Conservation (phyloP, 2,113 vertebrate species). For the Ondatra zibethicus region DNA sequence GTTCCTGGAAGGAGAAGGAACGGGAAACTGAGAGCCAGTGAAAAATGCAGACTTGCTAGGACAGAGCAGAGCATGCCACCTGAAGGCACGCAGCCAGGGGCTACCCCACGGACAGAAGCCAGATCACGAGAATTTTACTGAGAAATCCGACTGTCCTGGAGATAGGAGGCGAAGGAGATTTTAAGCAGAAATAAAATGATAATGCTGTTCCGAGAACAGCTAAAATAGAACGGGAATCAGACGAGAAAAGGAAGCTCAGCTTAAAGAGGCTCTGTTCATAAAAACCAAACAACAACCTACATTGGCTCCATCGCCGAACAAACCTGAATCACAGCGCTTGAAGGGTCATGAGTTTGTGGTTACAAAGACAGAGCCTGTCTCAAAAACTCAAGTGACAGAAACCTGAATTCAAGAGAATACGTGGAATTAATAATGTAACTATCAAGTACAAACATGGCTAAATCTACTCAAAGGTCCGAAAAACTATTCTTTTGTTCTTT, state of each 20-base stretch:
- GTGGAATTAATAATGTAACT: constrained; percentile 14
- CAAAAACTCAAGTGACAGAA: not conserved
- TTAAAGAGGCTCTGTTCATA: not conserved
- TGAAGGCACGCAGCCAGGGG: not conserved
- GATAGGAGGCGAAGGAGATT: not conserved
- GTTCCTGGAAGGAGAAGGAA: not conserved
- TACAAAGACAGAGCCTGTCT: not conserved
- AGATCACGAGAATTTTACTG: not conserved
- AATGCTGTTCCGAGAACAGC: not conserved
- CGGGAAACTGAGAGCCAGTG: not conserved
- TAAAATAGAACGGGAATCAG: constrained; percentile 29
- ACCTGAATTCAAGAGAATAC: constrained; percentile 3
- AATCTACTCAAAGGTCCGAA: not conserved
- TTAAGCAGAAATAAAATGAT: constrained; percentile 42
- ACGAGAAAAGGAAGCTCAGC: constrained; percentile 41
- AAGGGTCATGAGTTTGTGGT: not conserved
- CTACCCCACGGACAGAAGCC: not conserved
- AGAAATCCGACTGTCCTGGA: not conserved
- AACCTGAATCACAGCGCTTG: too few species aligned
- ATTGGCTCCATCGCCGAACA: not conserved
- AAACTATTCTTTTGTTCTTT: constrained; percentile 22
- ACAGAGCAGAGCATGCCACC: not conserved
- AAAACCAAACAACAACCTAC: not conserved
- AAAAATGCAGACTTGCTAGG: not conserved
- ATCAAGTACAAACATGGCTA: not conserved